Conservation (phyloP, 92 coral and sea anemone species). For the Parazoanthus darwini region DNA sequence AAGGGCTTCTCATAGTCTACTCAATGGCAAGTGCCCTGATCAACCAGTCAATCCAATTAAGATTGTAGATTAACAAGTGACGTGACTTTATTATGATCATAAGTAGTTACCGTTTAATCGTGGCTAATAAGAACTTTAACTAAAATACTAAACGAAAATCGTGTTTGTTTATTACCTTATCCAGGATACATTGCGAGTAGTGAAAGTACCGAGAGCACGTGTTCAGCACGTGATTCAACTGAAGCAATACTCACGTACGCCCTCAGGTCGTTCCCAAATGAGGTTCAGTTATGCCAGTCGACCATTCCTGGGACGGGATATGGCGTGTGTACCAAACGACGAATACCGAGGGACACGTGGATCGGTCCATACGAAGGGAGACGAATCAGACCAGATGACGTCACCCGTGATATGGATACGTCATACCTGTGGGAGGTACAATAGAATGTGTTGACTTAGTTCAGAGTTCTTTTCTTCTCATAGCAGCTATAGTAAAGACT, state of each 20-base stretch:
- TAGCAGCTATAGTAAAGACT: not conserved
- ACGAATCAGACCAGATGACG: constrained; percentile 63
- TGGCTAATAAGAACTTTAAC: not conserved
- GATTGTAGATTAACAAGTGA: no score
- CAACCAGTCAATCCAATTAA: no score
- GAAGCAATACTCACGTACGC: constrained; percentile 61
- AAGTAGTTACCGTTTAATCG: no score
- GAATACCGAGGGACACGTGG: constrained; percentile 95
- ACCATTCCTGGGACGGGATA: constrained; percentile 84
- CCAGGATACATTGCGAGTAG: not conserved
- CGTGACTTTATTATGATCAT: no score
- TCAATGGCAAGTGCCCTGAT: no score
- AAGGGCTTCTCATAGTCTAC: no score
- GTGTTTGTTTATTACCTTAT: not conserved
- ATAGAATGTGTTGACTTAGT: not conserved
- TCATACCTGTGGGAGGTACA: constrained; percentile 98
- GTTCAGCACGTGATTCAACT: not conserved
- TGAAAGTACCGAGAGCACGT: not conserved
- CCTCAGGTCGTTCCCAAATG: constrained; percentile 84
- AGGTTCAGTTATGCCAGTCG: constrained; percentile 85
- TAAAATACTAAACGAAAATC: no score
- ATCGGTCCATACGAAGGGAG: constrained; percentile 98
- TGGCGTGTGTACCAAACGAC: constrained; percentile 88
- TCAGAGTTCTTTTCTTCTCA: not conserved
- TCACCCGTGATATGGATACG: constrained; percentile 68